Evolutionary conservation across 2,797 vertebrate species (phyloP).

Genomic region (Coregonus ussuriensis): DNA sequence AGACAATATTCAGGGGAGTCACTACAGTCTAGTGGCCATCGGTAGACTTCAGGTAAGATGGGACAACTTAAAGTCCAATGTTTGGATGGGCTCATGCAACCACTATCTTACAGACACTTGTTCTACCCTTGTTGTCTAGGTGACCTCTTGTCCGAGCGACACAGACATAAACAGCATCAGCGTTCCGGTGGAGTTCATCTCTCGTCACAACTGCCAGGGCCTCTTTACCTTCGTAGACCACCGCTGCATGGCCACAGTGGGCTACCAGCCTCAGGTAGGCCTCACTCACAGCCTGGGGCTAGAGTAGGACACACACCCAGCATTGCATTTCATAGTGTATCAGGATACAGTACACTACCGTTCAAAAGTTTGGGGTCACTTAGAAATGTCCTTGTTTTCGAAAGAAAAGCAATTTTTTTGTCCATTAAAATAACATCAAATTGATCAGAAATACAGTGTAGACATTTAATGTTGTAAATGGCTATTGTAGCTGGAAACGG

Average conservation of each 20-base stretch:
- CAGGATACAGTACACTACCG: too few species aligned
- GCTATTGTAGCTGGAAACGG: too few species aligned
- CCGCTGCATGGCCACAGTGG: constrained; percentile 87
- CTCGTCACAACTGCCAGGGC: constrained; percentile 90
- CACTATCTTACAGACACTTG: neutral
- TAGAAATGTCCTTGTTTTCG: too few species aligned
- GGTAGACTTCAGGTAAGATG: constrained; percentile 90
- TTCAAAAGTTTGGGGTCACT: too few species aligned
- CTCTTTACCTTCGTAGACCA: constrained; percentile 96
- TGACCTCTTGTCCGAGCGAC: constrained; percentile 91
- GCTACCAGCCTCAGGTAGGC: constrained; percentile 92
- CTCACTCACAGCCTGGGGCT: neutral
- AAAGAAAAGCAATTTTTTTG: too few species aligned
- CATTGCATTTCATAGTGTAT: neutral
- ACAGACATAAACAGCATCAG: constrained; percentile 84
- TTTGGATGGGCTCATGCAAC: neutral
- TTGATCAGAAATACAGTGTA: too few species aligned
- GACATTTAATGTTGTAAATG: too few species aligned
- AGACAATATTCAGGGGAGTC: constrained; percentile 89
- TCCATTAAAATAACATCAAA: too few species aligned
- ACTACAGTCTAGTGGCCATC: constrained; percentile 94
- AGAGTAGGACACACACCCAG: neutral
- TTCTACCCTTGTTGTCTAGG: constrained; percentile 67
- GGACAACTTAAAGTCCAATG: too few species aligned
- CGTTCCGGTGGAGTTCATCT: constrained; percentile 94